These are phyloP conservation scores for Antrozous pallidus DNA, from an alignment of 2,797 vertebrate species.

Conservation along the genomic window DNA sequence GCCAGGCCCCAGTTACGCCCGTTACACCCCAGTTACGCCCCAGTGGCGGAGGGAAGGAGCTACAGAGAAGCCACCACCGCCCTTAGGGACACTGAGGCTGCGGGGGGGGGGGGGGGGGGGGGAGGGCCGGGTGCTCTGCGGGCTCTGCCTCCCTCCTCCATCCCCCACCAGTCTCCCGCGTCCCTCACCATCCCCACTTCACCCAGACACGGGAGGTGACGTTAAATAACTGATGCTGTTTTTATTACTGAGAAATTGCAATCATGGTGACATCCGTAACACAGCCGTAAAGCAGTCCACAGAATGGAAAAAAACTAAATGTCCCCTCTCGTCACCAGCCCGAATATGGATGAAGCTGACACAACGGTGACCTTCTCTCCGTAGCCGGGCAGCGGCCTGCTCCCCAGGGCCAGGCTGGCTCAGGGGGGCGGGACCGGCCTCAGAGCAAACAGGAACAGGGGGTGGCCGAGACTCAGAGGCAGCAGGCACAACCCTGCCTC, in stretches of 20 bases:
- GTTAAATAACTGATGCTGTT: conserved; percentile 39
- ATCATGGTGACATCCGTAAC: conserved; percentile 36
- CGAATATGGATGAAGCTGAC: not conserved
- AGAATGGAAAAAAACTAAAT: conserved; percentile 42
- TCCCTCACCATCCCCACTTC: not conserved
- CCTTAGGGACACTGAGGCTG: accelerated
- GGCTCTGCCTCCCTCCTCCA: not conserved
- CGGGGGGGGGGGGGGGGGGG: too few relatives aligned
- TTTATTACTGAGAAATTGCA: conserved; percentile 49
- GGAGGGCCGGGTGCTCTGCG: not conserved
- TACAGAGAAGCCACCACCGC: not conserved
- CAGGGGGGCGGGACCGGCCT: not conserved
- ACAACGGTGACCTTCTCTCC: not conserved
- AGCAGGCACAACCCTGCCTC: not conserved
- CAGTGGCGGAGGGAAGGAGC: too few relatives aligned
- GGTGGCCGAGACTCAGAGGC: not conserved
- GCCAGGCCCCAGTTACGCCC: too few relatives aligned
- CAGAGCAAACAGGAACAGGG: not conserved
- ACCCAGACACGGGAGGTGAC: not conserved
- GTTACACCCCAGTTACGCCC: too few relatives aligned
- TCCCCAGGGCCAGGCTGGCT: not conserved
- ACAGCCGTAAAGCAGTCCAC: conserved; percentile 38
- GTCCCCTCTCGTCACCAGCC: not conserved
- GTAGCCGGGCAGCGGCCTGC: not conserved
- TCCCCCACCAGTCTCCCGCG: not conserved